Evolutionary conservation across 2,888 invertebrate genomes (phyloP).

Genomic region (Eugnorisma glareosa): DNA sequence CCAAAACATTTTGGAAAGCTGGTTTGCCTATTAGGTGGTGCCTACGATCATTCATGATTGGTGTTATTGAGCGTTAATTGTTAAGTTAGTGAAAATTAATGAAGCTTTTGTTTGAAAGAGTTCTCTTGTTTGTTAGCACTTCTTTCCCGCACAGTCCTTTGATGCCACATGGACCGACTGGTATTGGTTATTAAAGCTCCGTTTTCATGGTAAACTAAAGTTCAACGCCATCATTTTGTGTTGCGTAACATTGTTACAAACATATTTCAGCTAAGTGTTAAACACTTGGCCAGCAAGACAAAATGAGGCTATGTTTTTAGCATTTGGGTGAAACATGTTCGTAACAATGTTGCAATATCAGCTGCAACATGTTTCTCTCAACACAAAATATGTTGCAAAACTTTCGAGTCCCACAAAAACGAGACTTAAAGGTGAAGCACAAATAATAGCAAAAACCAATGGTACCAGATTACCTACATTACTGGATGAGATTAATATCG

Average conservation of each 20-base stretch:
- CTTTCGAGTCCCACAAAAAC: neutral
- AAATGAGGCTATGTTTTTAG: neutral
- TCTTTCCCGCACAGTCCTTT: neutral
- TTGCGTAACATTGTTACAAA: neutral
- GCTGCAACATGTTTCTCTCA: neutral
- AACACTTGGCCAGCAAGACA: neutral
- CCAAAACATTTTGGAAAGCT: neutral
- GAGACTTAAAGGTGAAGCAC: slow-evolving; percentile 7
- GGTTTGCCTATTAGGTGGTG: neutral
- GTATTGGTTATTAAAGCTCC: neutral
- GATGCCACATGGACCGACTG: neutral
- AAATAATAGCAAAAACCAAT: slow-evolving; percentile 22
- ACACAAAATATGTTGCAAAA: slow-evolving; percentile 6
- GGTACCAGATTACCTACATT: slow-evolving; percentile 31
- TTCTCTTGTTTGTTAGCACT: neutral
- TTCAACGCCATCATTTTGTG: neutral
- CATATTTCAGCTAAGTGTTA: neutral
- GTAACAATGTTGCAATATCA: neutral
- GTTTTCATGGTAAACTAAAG: neutral
- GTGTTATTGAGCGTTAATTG: neutral
- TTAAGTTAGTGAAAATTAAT: neutral
- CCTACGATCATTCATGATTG: neutral
- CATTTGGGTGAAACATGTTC: neutral
- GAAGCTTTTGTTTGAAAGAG: neutral
- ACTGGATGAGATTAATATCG: slow-evolving; percentile 34